Base-by-base conservation (phyloP, 2,113 vertebrate genomes). In the Dipodomys stephensi region DNA sequence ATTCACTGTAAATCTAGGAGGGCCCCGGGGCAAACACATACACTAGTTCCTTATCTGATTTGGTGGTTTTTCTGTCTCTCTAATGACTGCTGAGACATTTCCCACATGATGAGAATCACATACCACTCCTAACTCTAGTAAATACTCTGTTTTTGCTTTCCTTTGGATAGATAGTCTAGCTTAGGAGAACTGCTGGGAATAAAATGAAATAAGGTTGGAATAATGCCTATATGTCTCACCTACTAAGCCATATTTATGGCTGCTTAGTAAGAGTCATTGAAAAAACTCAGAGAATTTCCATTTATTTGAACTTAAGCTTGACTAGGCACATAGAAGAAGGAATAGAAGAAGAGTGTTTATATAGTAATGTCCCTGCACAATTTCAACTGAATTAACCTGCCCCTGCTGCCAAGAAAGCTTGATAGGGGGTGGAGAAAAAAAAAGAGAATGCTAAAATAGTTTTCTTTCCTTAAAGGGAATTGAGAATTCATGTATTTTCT, bases 61-160 rank as follows among this genome's bases (percentile, higher is more conserved):
- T 23, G 78, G 64, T 32, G 85, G 92, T 69, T 92, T 64, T 88
- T 74, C 81, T 65, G 4, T 88, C 39, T 90, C 64, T 74, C 35
- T 23, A 7, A 23, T 6, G 28, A 32, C 19, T 72, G 28, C 12
- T 25, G 30, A 71, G 72, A 49, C 49, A 30, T 93, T 28, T 64
- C 25, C 57, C 71, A 8, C 18, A 9, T 53, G 46, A 18, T 12
- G 9, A 20, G 22, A 11, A 16, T 57, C 53, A 57, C 53, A 57
- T 13, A 57, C 53, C 53, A 11, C 15, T 57, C 15, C 53, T 57
- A 16, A 13, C 53, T 57, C 12, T 57, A 57, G 53, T 16, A 57
- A 57, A 11, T 57, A 57, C 80, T 39, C 62, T 65, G 0, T 44
- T 46, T 67, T 78, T 72, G 49, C 20, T 6, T 86, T 83, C 68